Evolutionary conservation across 2,113 vertebrate genomes (phyloP), one percentile per base, ranked within the genome.

Genomic region (Anser cygnoides): DNA sequence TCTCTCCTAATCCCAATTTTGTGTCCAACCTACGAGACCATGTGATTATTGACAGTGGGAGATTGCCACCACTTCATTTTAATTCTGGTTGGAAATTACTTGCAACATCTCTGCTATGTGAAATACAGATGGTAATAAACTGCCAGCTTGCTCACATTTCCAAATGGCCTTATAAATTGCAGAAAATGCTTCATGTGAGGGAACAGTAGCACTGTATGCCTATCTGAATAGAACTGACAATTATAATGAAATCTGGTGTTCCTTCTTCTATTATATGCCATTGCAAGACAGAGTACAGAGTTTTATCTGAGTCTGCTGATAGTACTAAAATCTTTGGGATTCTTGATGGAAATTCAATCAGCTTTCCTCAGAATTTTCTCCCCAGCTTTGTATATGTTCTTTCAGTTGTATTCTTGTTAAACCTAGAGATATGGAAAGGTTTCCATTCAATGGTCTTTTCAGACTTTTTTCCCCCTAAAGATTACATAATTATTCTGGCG

Each of bases 241-340:
- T 94, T 87, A 87, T 52, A 96, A 93, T 29, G 0, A 97, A 96
- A 96, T 94, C 79, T 95, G 88, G 80, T 94, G 84, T 68, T 92
- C 70, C 78, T 93, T 94, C 93, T 72, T 66, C 96, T 89, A 28
- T 92, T 76, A 91, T 52, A 87, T 61, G n/a, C 66, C 71, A 87
- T 73, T 62, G 83, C 80, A 85, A 86, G 89, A 91, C 84, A 91
- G 77, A 96, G 89, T 87, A 19, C 59, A 73, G 94, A 89, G 62
- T 95, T 96, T 96, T 96, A 84, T 97, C 87, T 81, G 57, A 85
- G 77, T 84, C 89, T 96, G 96, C 90, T 92, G 89, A 96, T 96
- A 96, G 89, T 49, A 95, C 89, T 95, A 63, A 96, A 97, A 96
- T 96, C 82, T 96, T 91, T 75, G 46, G 70, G 75, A 90, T 68